Conservation (phyloP, 30 jellyfish, hydroid and myxozoan genomes). For the Chironex yamaguchii region DNA sequence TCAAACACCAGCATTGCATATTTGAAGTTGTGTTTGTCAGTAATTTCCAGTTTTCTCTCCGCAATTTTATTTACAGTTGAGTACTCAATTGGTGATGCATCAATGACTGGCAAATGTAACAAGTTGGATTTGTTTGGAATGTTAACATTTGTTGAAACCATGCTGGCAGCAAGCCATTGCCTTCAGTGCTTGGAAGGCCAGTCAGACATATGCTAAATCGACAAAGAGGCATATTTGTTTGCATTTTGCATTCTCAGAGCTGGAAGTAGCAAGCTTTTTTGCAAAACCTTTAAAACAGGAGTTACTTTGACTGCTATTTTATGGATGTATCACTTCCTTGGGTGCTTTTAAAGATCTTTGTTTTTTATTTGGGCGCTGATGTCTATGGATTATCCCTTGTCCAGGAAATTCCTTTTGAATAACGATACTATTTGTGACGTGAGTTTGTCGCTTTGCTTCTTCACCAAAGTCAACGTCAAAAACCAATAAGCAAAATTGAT, state of each 20-base stretch:
- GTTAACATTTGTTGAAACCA: slow-evolving; percentile 32
- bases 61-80: slow-evolving; percentile 6
- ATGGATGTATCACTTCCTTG: background rate
- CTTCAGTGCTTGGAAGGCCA: background rate
- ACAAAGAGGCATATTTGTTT: too few relatives aligned
- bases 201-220: background rate
- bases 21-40: background rate
- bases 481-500: background rate
- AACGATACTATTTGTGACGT: slow-evolving; percentile 6
- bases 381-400: background rate
- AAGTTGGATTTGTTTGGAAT: background rate
- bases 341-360: slow-evolving; percentile 4
- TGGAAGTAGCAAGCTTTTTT: too few relatives aligned
- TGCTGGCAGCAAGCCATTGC: slow-evolving; percentile 15
- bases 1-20: slow-evolving; percentile 10
- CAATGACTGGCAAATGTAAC: slow-evolving; percentile 15
- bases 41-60: background rate
- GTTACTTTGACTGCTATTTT: background rate
- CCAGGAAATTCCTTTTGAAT: background rate
- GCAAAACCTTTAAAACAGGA: too few relatives aligned
- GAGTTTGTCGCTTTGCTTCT: slow-evolving; percentile 12
- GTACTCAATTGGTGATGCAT: slow-evolving; percentile 25
- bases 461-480: slow-evolving; percentile 24
- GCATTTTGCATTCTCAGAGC: too few relatives aligned
- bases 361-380: background rate